phyloP scores from a whole-genome alignment of 2,113 vertebrate species.

The Phasianus colchicus region DNA sequence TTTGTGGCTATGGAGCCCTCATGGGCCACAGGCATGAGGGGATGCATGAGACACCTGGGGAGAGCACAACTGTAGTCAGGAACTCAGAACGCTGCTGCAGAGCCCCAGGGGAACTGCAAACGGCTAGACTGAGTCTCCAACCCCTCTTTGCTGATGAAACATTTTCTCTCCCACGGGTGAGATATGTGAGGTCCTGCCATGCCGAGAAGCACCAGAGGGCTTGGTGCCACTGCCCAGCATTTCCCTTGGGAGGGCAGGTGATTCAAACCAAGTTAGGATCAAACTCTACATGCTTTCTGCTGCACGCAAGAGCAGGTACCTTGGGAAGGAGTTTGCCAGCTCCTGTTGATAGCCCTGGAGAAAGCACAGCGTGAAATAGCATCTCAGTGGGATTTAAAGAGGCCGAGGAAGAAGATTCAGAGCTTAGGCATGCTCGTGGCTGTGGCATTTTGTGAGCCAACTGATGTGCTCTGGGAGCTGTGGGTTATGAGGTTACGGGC shows the following conservation, averaged over 20 bases:
- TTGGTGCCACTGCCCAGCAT: neutral
- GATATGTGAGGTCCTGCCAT: neutral
- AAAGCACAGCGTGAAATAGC: neutral
- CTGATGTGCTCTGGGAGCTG: neutral
- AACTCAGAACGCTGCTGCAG: neutral
- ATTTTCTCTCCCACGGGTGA: too few species aligned
- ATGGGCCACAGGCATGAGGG: rapidly evolving
- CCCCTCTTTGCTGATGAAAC: too few species aligned
- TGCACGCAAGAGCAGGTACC: neutral
- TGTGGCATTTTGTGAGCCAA: neutral
- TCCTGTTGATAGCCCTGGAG: neutral
- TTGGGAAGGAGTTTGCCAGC: neutral
- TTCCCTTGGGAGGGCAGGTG: neutral
- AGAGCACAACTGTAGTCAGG: neutral
- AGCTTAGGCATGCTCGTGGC: too few species aligned
- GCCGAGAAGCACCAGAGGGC: neutral
- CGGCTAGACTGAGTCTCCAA: neutral
- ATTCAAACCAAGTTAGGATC: neutral
- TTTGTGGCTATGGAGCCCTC: rapidly evolving
- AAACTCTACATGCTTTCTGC: neutral
- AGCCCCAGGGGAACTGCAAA: rapidly evolving
- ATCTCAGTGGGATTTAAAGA: neutral
- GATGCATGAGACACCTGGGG: neutral
- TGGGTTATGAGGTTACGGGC: neutral
- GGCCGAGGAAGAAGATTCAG: neutral